These are phyloP conservation scores for Ectemnius cavifrons DNA, from an alignment of 2,888 invertebrate species.

Conservation along the genomic window DNA sequence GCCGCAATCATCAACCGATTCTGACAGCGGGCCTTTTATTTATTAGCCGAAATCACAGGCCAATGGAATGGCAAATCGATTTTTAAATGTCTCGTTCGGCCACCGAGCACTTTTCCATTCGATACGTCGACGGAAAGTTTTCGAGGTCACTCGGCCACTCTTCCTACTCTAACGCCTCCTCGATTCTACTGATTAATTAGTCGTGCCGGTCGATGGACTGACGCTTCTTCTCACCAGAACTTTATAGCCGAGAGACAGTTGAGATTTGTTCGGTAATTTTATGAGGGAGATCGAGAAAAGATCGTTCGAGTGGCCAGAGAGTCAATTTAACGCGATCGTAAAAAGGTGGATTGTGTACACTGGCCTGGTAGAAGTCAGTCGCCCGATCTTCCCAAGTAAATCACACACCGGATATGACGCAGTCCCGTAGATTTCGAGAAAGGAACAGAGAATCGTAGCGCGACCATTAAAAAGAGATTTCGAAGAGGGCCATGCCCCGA, in stretches of 20 bases:
- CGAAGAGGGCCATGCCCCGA: conserved; percentile 53
- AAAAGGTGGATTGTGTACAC: neutral
- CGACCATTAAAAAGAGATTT: conserved; percentile 76
- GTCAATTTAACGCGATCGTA: conserved; percentile 4
- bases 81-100: conserved; percentile 60
- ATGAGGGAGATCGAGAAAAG: too few relatives aligned
- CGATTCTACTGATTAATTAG: neutral
- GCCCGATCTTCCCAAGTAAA: conserved; percentile 40
- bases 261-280: too few relatives aligned
- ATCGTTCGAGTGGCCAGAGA: neutral
- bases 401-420: conserved; percentile 61
- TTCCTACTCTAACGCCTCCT: neutral
- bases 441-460: conserved; percentile 31
- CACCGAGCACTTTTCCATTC: conserved; percentile 50
- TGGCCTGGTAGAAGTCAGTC: neutral
- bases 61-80: conserved; percentile 57
- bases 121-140: conserved; percentile 10
- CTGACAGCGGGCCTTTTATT: conserved; percentile 63
- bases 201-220: neutral
- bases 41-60: conserved; percentile 70
- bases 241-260: too few relatives aligned
- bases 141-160: neutral
- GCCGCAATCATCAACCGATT: conserved; percentile 50
- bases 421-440: conserved; percentile 29
- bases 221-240: too few relatives aligned